Conservation (phyloP, 2,113 vertebrate species). For the Notarius lentiginosus region DNA sequence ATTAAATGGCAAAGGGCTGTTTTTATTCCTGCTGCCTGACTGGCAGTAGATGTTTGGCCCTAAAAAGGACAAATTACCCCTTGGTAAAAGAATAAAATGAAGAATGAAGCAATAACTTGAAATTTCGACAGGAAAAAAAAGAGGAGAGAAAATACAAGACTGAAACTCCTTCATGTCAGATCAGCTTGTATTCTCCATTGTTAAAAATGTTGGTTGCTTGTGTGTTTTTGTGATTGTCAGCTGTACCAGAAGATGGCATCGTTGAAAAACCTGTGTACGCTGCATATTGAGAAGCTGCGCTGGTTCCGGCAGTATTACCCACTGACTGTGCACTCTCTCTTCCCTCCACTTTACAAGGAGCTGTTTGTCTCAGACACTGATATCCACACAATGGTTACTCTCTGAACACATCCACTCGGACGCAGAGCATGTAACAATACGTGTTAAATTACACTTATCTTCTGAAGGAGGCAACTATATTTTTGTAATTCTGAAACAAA, state of each 20-base stretch:
- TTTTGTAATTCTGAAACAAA: constrained; percentile 5
- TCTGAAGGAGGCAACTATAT: neutral
- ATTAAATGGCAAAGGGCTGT: neutral
- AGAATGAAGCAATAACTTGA: neutral
- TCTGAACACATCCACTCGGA: constrained; percentile 55
- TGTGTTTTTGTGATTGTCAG: constrained; percentile 65
- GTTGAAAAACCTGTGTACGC: constrained; percentile 80
- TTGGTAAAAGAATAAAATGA: neutral
- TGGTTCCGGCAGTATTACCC: constrained; percentile 84
- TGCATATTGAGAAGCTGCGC: constrained; percentile 86
- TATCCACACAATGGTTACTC: constrained; percentile 60
- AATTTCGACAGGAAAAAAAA: neutral
- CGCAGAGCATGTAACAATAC: constrained; percentile 23
- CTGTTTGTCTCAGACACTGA: constrained; percentile 83
- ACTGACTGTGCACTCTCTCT: constrained; percentile 75
- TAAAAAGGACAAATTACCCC: neutral
- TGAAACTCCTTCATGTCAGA: neutral
- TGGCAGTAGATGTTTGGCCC: neutral
- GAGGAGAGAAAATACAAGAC: neutral
- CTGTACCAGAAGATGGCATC: constrained; percentile 77
- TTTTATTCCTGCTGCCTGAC: neutral
- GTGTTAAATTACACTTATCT: constrained; percentile 34
- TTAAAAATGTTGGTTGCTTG: neutral
- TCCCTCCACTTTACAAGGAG: constrained; percentile 92
- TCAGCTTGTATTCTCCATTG: neutral